Conservation (phyloP, 2,797 vertebrate genomes). For the Catamblyrhynchus diadema region DNA sequence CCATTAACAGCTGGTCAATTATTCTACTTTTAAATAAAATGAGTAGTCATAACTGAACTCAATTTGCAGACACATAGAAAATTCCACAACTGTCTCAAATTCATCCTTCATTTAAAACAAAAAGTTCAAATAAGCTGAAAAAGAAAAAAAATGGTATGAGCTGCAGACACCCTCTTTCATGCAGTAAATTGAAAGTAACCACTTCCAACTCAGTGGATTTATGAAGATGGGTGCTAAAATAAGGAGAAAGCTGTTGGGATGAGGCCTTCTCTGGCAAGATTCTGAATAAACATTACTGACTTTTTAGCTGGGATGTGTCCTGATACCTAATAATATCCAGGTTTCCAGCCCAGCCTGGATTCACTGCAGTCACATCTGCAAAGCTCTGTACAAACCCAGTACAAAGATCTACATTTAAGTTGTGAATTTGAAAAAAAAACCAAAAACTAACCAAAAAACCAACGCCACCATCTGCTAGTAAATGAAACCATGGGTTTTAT, state of each 20-base stretch:
- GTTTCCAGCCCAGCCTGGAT: background rate
- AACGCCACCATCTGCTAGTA: background rate
- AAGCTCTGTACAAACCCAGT: background rate
- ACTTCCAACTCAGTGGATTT: background rate
- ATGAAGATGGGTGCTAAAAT: background rate
- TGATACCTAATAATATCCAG: background rate
- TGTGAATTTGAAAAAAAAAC: background rate
- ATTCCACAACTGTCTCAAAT: background rate
- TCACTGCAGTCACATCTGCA: background rate
- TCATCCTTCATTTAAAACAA: slow-evolving; percentile 23
- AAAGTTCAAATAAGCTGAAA: background rate
- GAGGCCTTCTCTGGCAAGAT: background rate
- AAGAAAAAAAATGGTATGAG: background rate
- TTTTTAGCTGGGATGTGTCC: background rate
- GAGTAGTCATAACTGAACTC: background rate
- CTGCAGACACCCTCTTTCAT: background rate
- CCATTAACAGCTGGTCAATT: slow-evolving; percentile 36
- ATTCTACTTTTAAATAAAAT: slow-evolving; percentile 7
- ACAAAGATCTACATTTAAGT: background rate
- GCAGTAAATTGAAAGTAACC: background rate
- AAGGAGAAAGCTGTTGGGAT: background rate
- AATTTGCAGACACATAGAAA: background rate
- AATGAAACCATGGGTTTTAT: background rate
- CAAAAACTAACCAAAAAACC: background rate
- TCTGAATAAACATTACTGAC: background rate